phyloP scores from a whole-genome alignment of 2,113 vertebrate genomes.

The Pontoporia blainvillei region DNA sequence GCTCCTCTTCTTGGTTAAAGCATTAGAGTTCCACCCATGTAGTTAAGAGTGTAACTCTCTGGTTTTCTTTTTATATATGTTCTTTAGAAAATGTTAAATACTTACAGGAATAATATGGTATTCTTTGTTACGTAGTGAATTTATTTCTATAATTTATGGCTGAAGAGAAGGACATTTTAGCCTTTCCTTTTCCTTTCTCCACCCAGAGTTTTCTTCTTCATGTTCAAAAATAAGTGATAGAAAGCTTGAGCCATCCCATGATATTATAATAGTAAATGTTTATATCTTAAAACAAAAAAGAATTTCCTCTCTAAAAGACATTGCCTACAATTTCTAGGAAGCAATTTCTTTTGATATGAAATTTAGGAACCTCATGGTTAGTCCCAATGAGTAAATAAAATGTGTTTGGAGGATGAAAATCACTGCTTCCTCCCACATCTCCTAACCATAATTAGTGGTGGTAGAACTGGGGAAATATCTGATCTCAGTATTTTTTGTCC shows the following conservation, averaged over 20 bases:
- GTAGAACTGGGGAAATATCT: not conserved
- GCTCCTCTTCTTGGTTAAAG: not conserved
- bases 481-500: not conserved
- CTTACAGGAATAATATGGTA: not conserved
- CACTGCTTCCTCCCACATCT: not conserved
- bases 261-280: not conserved
- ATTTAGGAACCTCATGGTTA: not conserved
- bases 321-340: not conserved
- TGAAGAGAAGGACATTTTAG: not conserved
- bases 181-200: not conserved
- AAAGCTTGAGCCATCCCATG: not conserved
- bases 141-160: not conserved
- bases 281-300: not conserved
- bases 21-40: not conserved
- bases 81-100: not conserved
- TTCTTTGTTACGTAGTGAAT: not conserved
- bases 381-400: not conserved
- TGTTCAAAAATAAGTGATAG: slow-evolving; percentile 6
- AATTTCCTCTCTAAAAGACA: not conserved
- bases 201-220: not conserved
- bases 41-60: not conserved
- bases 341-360: not conserved
- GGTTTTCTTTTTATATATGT: not conserved
- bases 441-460: not conserved
- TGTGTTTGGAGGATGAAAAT: not conserved